Evolutionary conservation across 2,797 vertebrate species (phyloP).

Genomic region (Gastrophryne carolinensis): DNA sequence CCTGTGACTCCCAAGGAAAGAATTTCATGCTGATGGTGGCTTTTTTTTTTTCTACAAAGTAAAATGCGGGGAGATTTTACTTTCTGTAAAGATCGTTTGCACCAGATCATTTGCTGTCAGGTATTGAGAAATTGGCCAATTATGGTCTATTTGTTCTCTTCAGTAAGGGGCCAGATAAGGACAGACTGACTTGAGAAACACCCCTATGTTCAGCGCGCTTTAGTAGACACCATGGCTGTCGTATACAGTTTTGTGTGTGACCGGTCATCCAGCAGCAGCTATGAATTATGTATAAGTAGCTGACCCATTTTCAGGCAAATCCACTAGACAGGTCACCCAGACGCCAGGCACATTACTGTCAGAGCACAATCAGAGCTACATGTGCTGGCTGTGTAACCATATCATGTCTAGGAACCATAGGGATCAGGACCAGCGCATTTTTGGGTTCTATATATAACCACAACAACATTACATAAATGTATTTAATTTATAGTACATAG

Average conservation of each 20-base stretch:
- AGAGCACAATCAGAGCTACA: background rate
- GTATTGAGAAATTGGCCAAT: too few species aligned
- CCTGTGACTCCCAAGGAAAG: too few species aligned
- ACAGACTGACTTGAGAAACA: too few species aligned
- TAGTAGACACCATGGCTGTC: background rate
- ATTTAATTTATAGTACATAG: too few species aligned
- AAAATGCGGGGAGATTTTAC: too few species aligned
- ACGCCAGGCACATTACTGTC: background rate
- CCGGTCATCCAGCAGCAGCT: conserved; percentile 14
- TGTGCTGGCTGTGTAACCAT: background rate
- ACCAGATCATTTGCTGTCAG: too few species aligned
- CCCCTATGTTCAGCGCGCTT: background rate
- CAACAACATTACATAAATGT: too few species aligned
- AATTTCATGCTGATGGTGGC: too few species aligned
- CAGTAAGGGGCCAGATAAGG: too few species aligned
- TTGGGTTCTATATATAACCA: background rate
- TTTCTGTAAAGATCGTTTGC: too few species aligned
- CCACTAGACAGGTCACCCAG: conserved; percentile 27
- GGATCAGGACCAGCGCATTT: background rate
- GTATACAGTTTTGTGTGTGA: background rate
- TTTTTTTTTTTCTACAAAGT: too few species aligned
- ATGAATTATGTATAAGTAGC: conserved; percentile 39
- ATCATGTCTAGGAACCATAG: background rate
- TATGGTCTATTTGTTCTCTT: too few species aligned
- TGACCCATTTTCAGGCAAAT: conserved; percentile 48